These are phyloP conservation scores for Anarrhichthys ocellatus DNA, from an alignment of 2,113 vertebrate genomes.

Conservation along the genomic window DNA sequence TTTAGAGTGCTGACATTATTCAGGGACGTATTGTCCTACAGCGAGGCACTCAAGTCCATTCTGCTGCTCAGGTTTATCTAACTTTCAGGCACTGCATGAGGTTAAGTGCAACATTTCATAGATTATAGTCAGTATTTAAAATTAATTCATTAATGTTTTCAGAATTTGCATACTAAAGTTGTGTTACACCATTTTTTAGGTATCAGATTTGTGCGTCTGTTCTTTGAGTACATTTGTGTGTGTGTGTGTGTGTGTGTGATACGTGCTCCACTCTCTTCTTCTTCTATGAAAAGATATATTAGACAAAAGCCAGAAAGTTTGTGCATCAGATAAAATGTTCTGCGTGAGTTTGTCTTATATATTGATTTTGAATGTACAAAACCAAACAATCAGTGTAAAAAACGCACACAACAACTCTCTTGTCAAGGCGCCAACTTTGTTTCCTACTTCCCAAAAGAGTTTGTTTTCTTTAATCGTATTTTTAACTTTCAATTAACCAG, in stretches of 20 bases:
- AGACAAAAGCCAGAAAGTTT: too few relatives aligned
- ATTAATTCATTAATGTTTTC: too few relatives aligned
- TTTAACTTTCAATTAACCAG: background rate
- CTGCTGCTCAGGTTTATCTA: background rate
- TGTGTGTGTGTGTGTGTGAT: background rate
- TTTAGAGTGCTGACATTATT: constrained; percentile 4
- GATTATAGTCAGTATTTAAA: too few relatives aligned
- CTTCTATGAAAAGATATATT: background rate
- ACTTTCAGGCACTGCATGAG: background rate
- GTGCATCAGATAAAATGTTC: background rate
- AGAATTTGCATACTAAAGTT: background rate
- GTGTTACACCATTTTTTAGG: background rate
- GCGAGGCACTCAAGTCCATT: background rate
- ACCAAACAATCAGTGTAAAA: too few relatives aligned
- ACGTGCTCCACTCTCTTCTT: background rate
- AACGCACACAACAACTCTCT: too few relatives aligned
- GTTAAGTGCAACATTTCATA: background rate
- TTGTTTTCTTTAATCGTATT: too few relatives aligned
- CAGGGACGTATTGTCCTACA: background rate
- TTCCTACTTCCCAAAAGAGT: too few relatives aligned
- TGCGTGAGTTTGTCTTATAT: background rate
- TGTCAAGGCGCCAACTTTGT: too few relatives aligned
- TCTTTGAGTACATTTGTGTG: background rate
- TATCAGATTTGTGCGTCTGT: background rate
- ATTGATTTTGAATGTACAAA: too few relatives aligned